A percentile compares a stretch with the other conserved stretches of the same genome.
These are phyloP conservation scores for Paedocypris sp. DNA, from an alignment of 2,113 vertebrate species.

Conservation along the genomic window DNA sequence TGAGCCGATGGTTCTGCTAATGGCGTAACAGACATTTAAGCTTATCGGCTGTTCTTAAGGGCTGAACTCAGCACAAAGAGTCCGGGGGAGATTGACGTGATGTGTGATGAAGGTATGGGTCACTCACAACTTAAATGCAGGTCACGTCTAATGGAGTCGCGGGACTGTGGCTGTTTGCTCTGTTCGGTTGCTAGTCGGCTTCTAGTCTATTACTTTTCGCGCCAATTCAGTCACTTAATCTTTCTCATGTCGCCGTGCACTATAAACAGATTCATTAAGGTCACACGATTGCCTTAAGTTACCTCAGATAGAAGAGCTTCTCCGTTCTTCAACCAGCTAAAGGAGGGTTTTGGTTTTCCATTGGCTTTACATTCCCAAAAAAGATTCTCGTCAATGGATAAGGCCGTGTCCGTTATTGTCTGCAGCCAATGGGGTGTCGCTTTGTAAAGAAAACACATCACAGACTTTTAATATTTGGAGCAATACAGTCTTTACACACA, in stretches of 20 bases:
- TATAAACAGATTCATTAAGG: background rate
- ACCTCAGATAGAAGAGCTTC: conserved; percentile 43
- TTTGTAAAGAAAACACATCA: conserved; percentile 43
- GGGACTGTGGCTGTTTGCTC: no score
- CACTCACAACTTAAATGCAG: conserved; percentile 1
- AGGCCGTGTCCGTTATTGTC: conserved; percentile 63
- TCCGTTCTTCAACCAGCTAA: conserved; percentile 85
- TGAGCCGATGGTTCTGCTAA: conserved; percentile 29
- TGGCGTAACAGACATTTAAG: conserved; percentile 36
- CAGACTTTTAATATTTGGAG: no score
- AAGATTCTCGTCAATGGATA: conserved; percentile 75
- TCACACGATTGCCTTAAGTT: background rate
- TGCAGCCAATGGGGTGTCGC: conserved; percentile 92
- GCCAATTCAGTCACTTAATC: no score
- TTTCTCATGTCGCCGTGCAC: no score
- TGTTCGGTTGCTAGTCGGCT: no score
- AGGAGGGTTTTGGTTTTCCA: conserved; percentile 87
- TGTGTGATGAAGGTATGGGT: conserved; percentile 11
- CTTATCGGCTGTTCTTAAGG: conserved; percentile 27
- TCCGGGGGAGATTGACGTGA: conserved; percentile 1
- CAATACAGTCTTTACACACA: no score
- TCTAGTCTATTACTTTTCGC: no score
- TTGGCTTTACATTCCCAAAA: conserved; percentile 84
- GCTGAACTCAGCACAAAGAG: conserved; percentile 21
- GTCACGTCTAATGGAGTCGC: conserved; percentile 3